phyloP scores from a whole-genome alignment of 1,140 invertebrate species.

The Tetramorium parvispinum region DNA sequence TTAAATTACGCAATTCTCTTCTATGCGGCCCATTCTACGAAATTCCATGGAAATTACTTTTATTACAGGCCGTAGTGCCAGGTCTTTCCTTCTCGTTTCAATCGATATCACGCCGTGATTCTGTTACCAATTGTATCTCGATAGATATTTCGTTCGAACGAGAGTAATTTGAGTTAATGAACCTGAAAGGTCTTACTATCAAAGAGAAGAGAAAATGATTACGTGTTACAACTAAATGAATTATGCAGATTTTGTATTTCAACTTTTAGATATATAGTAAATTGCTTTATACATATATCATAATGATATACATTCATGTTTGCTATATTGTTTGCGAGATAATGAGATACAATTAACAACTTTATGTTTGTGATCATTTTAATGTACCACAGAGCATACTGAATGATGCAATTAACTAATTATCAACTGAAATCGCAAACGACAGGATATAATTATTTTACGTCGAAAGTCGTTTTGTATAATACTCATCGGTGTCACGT shows the following conservation, averaged over 20 bases:
- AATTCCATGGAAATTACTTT: constrained; percentile 67
- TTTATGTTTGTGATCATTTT: constrained; percentile 12
- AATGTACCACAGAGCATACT: not conserved
- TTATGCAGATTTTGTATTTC: not conserved
- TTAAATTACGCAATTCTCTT: constrained; percentile 63
- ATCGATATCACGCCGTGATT: constrained; percentile 32
- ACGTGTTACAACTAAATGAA: not conserved
- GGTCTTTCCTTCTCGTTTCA: constrained; percentile 23
- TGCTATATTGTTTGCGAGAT: not conserved
- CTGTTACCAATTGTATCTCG: constrained; percentile 36
- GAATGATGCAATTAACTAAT: constrained; percentile 45
- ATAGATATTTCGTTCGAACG: constrained; percentile 22
- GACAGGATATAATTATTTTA: constrained; percentile 49
- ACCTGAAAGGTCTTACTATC: not conserved
- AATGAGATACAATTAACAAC: constrained; percentile 43
- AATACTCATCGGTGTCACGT: constrained; percentile 24
- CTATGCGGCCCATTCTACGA: constrained; percentile 22
- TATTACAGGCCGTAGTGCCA: constrained; percentile 12
- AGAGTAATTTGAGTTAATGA: constrained; percentile 14
- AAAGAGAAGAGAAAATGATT: not conserved
- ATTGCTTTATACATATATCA: not conserved
- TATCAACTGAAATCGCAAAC: constrained; percentile 20
- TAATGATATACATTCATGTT: not conserved
- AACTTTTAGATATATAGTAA: constrained; percentile 5
- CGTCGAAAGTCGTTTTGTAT: constrained; percentile 20